These are phyloP conservation scores for Acanthiza pusilla DNA, from an alignment of 2,797 vertebrate genomes.

Conservation along the genomic window DNA sequence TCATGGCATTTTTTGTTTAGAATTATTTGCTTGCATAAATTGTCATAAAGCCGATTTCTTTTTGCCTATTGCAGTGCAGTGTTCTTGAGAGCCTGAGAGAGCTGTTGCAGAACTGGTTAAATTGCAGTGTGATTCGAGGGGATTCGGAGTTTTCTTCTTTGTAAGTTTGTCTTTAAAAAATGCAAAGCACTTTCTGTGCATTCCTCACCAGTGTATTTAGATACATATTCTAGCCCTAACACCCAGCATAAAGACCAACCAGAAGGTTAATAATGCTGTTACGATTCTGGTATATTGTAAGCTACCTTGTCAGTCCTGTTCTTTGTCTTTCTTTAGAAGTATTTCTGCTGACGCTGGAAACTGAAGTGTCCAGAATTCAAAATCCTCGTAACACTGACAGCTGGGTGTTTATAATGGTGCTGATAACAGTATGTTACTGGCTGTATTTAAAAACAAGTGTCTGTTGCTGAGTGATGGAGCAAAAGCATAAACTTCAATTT, in stretches of 20 bases:
- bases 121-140: conserved; percentile 75
- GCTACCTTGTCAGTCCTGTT: not conserved
- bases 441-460: not conserved
- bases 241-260: not conserved
- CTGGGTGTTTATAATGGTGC: not conserved
- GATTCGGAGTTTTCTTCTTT: not conserved
- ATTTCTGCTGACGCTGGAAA: not conserved
- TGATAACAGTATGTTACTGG: not conserved
- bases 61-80: conserved; percentile 79
- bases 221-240: not conserved
- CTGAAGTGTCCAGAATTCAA: not conserved
- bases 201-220: not conserved
- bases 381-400: not conserved
- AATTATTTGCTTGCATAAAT: not conserved
- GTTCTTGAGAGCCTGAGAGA: conserved; percentile 86
- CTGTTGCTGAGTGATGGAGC: not conserved
- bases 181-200: not conserved
- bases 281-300: not conserved
- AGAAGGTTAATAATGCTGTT: not conserved
- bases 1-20: not conserved
- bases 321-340: not conserved
- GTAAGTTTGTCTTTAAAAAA: conserved; percentile 63
- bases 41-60: not conserved
- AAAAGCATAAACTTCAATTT: not conserved
- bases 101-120: conserved; percentile 90